These are phyloP conservation scores for Trochalopteron elliotii DNA, from an alignment of 2,113 vertebrate genomes.

Conservation along the genomic window DNA sequence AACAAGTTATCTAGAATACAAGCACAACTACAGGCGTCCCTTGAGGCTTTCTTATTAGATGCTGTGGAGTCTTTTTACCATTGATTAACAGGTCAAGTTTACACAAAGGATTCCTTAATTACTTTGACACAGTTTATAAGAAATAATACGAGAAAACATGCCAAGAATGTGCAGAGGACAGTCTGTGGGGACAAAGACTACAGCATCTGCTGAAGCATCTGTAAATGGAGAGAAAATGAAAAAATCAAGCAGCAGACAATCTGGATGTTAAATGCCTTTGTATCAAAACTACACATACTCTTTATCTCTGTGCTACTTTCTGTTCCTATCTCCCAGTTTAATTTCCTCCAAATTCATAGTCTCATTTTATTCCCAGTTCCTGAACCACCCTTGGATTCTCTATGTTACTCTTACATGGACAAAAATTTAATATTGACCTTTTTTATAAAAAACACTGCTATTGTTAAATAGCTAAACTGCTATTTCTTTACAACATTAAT, in stretches of 20 bases:
- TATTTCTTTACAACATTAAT: neutral
- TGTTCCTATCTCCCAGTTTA: neutral
- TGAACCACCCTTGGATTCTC: neutral
- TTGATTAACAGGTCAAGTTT: neutral
- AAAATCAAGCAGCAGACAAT: neutral
- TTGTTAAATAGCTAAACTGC: no score
- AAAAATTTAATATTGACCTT: neutral
- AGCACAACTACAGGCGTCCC: neutral
- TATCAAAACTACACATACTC: neutral
- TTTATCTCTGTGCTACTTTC: neutral
- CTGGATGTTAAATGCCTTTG: neutral
- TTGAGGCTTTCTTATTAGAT: neutral
- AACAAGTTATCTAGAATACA: neutral
- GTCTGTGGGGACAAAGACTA: neutral
- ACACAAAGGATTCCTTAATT: neutral
- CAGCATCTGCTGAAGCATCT: neutral
- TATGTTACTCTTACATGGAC: neutral
- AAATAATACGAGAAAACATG: neutral
- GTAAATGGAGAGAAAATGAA: neutral
- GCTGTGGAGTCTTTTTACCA: neutral
- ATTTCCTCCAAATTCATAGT: neutral
- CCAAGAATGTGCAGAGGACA: neutral
- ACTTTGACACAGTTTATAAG: neutral
- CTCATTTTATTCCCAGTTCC: neutral
- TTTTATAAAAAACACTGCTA: neutral